phyloP scores from a whole-genome alignment of 2,888 invertebrate species.

The Masnerella sp. region DNA sequence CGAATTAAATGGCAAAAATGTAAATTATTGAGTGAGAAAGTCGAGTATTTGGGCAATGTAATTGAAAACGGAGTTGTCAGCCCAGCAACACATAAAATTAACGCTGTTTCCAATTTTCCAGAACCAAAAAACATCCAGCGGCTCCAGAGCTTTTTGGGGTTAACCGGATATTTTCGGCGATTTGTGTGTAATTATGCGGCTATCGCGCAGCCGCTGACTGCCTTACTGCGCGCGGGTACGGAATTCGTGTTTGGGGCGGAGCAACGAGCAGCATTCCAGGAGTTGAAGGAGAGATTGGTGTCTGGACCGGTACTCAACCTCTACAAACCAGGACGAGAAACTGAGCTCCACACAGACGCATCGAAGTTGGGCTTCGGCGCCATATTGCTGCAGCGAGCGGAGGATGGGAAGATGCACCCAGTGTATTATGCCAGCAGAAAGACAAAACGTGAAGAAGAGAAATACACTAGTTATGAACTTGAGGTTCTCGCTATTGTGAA shows the following conservation, averaged over 20 bases:
- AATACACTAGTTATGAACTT: neutral
- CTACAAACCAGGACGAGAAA: neutral
- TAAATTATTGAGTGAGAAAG: neutral
- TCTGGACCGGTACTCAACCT: neutral
- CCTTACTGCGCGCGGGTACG: neutral
- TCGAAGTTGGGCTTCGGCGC: neutral
- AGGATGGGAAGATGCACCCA: neutral
- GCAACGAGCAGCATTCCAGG: neutral
- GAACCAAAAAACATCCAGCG: neutral
- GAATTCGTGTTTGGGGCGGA: neutral
- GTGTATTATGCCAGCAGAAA: neutral
- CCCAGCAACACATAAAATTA: neutral
- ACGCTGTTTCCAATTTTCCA: neutral
- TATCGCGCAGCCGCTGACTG: neutral
- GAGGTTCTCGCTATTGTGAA: neutral
- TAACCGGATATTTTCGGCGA: neutral
- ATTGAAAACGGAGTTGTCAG: neutral
- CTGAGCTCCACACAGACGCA: neutral
- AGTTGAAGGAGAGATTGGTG: neutral
- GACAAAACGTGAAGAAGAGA: neutral
- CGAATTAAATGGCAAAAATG: neutral
- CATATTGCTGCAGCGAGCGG: neutral
- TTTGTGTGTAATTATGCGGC: neutral
- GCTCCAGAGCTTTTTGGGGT: neutral
- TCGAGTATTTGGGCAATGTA: neutral